Conservation (phyloP, 2,888 invertebrate genomes). For the Morpho deidamia region DNA sequence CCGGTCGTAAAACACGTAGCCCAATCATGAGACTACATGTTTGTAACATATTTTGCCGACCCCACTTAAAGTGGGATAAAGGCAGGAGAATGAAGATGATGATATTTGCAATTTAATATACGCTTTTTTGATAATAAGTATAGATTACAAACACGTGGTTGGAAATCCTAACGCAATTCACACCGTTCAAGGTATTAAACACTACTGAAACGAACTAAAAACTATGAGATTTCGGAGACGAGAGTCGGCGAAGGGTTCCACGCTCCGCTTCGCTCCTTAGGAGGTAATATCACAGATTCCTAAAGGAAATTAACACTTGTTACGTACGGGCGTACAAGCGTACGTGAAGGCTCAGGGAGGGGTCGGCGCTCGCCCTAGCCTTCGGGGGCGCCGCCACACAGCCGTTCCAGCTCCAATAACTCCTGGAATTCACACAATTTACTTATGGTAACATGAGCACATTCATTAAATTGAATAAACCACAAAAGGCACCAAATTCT, state of each 20-base stretch:
- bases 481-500: no score
- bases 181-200: constrained; percentile 7
- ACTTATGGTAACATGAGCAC: no score
- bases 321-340: constrained; percentile 4
- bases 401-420: constrained; percentile 54
- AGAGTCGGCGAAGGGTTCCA: constrained; percentile 24
- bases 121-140: no score
- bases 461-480: no score
- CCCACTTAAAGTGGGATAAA: no score
- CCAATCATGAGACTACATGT: no score
- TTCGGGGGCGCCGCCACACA: constrained; percentile 59
- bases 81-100: no score
- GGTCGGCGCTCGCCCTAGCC: constrained; percentile 35
- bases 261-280: constrained; percentile 48
- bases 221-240: constrained; percentile 47
- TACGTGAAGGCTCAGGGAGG: background rate
- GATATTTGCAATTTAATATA: no score
- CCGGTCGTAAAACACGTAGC: no score
- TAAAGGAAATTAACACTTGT: constrained; percentile 39
- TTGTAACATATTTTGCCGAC: no score
- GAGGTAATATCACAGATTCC: constrained; percentile 75
- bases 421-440: constrained; percentile 36
- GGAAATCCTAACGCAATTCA: background rate
- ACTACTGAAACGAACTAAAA: constrained; percentile 27
- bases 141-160: no score